Percentiles rank a stretch among this genome's conserved stretches.
Evolutionary conservation across 2,888 invertebrate species (phyloP).

Genomic region (Spialia ferax): DNA sequence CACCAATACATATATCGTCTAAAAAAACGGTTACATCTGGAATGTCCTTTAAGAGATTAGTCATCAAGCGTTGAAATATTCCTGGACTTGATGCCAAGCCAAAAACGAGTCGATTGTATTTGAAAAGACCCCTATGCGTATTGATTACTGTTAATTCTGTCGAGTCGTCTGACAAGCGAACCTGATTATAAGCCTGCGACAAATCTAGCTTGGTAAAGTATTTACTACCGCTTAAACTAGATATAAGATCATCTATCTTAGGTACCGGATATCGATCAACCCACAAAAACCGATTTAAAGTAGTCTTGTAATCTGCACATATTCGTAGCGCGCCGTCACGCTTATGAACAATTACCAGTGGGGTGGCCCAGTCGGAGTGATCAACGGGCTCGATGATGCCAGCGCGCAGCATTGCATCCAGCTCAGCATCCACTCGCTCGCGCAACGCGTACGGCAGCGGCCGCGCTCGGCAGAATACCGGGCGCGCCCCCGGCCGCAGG

Average conservation of each 20-base stretch:
- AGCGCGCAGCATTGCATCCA: neutral
- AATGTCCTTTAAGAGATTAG: neutral
- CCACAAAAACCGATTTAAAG: slow-evolving; percentile 3
- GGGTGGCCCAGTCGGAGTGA: slow-evolving; percentile 16
- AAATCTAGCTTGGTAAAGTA: slow-evolving; percentile 17
- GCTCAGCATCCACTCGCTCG: slow-evolving; percentile 12
- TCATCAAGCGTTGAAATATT: slow-evolving; percentile 10
- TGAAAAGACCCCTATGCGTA: slow-evolving; percentile 13
- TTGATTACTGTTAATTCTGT: slow-evolving; percentile 7
- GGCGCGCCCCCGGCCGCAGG: neutral
- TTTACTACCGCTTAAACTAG: slow-evolving; percentile 6
- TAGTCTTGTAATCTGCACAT: slow-evolving; percentile 16
- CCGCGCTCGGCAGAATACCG: slow-evolving; percentile 13
- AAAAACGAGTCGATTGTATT: slow-evolving; percentile 2
- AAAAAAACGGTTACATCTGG: neutral
- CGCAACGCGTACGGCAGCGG: slow-evolving; percentile 20
- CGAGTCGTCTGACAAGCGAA: neutral
- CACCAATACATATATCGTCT: slow-evolving; percentile 15
- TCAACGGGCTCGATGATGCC: slow-evolving; percentile 12
- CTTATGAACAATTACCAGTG: slow-evolving; percentile 8
- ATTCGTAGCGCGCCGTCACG: slow-evolving; percentile 5
- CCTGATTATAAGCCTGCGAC: slow-evolving; percentile 11
- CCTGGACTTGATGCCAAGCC: slow-evolving; percentile 6
- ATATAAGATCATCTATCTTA: neutral
- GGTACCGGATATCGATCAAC: slow-evolving; percentile 18